Evolutionary conservation across 2,797 vertebrate species (phyloP).

Genomic region (Cuculus canorus): DNA sequence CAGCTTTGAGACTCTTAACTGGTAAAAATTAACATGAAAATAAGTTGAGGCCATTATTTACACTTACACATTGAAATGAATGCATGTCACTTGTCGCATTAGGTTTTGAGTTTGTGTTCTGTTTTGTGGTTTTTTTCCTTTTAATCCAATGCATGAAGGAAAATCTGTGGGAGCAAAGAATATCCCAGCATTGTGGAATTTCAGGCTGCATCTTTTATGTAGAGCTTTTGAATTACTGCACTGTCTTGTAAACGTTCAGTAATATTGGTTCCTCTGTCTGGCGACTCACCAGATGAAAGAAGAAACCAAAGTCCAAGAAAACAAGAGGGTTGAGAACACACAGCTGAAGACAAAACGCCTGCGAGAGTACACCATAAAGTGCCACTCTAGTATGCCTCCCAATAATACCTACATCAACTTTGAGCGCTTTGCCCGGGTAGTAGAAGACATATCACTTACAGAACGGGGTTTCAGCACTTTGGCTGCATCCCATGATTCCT

Average conservation of each 20-base stretch:
- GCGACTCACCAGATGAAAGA: slow-evolving; percentile 81
- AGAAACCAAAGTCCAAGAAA: slow-evolving; percentile 69
- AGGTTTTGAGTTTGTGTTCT: not conserved
- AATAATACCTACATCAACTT: slow-evolving; percentile 91
- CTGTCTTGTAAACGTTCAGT: slow-evolving; percentile 48
- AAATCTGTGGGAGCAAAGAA: not conserved
- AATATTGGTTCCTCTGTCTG: slow-evolving; percentile 80
- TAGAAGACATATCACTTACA: slow-evolving; percentile 82
- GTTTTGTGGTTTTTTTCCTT: not conserved
- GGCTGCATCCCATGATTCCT: slow-evolving; percentile 66
- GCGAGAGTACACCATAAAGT: slow-evolving; percentile 90
- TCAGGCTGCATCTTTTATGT: slow-evolving; percentile 14
- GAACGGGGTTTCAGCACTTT: slow-evolving; percentile 76
- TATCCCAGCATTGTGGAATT: slow-evolving; percentile 11
- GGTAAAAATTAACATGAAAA: not conserved
- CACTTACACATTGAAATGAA: not conserved
- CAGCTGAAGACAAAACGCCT: slow-evolving; percentile 87
- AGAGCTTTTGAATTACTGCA: slow-evolving; percentile 62
- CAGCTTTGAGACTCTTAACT: not conserved
- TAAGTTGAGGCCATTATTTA: not conserved
- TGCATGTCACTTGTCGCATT: not conserved
- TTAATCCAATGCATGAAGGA: slow-evolving; percentile 40
- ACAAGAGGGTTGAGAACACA: slow-evolving; percentile 72
- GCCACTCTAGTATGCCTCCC: slow-evolving; percentile 86
- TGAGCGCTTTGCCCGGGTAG: slow-evolving; percentile 83